Evolutionary conservation across 1,140 invertebrate species (phyloP), one percentile per base, ranked within the genome.

Genomic region (Drosophila sulfurigaster): DNA sequence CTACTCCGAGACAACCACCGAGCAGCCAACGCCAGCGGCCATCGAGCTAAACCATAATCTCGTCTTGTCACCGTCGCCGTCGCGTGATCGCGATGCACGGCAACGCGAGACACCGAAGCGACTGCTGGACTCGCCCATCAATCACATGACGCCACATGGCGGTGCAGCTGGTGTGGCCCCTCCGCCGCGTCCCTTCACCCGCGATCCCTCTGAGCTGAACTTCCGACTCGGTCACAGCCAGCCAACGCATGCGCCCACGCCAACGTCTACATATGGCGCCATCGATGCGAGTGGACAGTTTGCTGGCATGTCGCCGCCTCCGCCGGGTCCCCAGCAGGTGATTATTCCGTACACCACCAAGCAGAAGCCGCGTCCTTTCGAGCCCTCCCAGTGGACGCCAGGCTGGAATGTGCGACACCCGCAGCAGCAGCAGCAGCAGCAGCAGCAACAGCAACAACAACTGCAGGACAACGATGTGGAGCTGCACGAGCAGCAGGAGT

Each of bases 321-420:
- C 93, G 58, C 81, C 91, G 54, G 80, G 91, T 45, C 70, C 75
- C 1, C 89, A 92, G 46, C 96, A 96, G 93, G 95, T 96, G 64
- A 96, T 97, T 35, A 95, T 97, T 68, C 96, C 96, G 0, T 97
- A 96, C 76, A 96, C 95, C 1, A 94, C 94, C 8, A 95, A 95
- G 65, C 94, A 94, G 69, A 94, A 94, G 20, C 94, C 95, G 20
- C 93, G 94, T 58, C 94, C 94, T 16, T 95, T 94, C 65, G 91
- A 93, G 81, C 79, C 54, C 28, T 11, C 87, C 63, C 74, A 80
- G 79, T 63, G 76, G 73, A 71, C 73, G 28, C 52, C 66, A 8
- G 20, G 54, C 25, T 75, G 72, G 72, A 49, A 51, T n/a, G 51
- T 66, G 60, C 87, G 66, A 1, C 20, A 25, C 74, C 78, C 86